Percentiles rank a stretch among this genome's conserved stretches.
phyloP scores from a whole-genome alignment of 2,888 invertebrate genomes.

The Ctenicera cuprea region DNA sequence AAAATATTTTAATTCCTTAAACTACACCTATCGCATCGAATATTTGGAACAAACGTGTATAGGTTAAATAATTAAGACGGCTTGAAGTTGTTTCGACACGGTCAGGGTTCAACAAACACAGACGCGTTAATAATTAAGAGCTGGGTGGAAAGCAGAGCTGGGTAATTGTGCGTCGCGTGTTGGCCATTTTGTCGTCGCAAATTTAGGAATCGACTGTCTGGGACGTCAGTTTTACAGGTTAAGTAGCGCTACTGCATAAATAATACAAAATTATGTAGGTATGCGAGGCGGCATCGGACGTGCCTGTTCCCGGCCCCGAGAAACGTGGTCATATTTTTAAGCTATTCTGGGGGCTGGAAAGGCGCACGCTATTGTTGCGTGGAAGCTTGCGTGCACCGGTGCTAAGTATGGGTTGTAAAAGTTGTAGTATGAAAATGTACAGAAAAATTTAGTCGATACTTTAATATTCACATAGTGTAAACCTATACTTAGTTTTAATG shows the following conservation, averaged over 20 bases:
- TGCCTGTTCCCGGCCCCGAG: conserved; percentile 46
- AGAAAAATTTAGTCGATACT: conserved; percentile 44
- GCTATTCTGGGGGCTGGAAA: conserved; percentile 38
- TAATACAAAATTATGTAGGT: conserved; percentile 52
- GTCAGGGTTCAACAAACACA: conserved; percentile 12
- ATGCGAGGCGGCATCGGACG: conserved; percentile 50
- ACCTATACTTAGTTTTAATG: conserved; percentile 30
- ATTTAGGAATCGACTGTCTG: conserved; percentile 34
- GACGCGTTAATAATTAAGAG: conserved; percentile 26
- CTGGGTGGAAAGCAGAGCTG: neutral
- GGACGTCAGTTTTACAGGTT: conserved; percentile 39
- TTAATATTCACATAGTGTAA: conserved; percentile 28
- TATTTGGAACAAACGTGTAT: conserved; percentile 39
- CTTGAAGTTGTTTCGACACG: conserved; percentile 22
- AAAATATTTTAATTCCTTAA: conserved; percentile 41
- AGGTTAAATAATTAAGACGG: conserved; percentile 35
- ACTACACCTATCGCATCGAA: conserved; percentile 26
- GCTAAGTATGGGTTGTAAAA: conserved; percentile 46
- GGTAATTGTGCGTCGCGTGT: conserved; percentile 23
- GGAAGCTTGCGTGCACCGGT: conserved; percentile 44
- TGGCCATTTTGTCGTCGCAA: conserved; percentile 22
- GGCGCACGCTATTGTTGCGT: conserved; percentile 48
- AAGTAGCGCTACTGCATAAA: conserved; percentile 47
- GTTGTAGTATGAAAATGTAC: conserved; percentile 44
- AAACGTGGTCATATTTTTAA: conserved; percentile 52